Evolutionary conservation across 1,140 invertebrate species (phyloP), one percentile per base, ranked within the genome.

Genomic region (Cydia amplana): DNA sequence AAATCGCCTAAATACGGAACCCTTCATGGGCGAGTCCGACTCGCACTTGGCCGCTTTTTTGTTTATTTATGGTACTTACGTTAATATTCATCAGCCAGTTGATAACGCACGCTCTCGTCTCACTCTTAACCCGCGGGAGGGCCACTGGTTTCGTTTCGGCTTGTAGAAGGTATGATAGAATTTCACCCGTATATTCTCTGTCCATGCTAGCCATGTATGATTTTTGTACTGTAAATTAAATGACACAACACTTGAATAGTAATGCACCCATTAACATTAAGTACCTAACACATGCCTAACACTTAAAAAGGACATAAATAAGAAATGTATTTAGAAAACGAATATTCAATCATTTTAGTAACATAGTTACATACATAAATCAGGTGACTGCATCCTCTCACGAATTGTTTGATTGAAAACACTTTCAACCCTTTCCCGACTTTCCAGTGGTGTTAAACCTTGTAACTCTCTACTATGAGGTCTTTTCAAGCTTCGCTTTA

Each of bases 81-180:
- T 90, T 87, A 7, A 90, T 74, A 79, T 86, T 89, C 79, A 90
- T 83, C 2, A 91, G 72, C 90, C 90, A 91, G 72, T 91, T 90
- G 18, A 90, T 77, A n/a, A 88, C 77, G 77, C 87, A 90, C 0
- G 90, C 84, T 2, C 90, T 78, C 4, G 78, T 81, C 6, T 79
- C 70, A 32, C 72, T 85, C 4, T 76, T 20, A 20, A 86, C 82
- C 1, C 46, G 32, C 1, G 87, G 84, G 1, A 76, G n/a, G 0
- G 36, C 64, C 7, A 74, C 25, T 10, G 76, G 79, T 12, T 82
- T 79, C 46, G 18, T 1, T 32, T 91, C 90, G 7, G 49, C 63
- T 2, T n/a, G 73, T 20, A 88, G 43, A 12, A 91, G 74, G 73
- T 90, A 87, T 5, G 63, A 64, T 20, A 87, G 85, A 12, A 87